phyloP scores from a whole-genome alignment of 2,113 vertebrate species.

The Bettongia penicillata region DNA sequence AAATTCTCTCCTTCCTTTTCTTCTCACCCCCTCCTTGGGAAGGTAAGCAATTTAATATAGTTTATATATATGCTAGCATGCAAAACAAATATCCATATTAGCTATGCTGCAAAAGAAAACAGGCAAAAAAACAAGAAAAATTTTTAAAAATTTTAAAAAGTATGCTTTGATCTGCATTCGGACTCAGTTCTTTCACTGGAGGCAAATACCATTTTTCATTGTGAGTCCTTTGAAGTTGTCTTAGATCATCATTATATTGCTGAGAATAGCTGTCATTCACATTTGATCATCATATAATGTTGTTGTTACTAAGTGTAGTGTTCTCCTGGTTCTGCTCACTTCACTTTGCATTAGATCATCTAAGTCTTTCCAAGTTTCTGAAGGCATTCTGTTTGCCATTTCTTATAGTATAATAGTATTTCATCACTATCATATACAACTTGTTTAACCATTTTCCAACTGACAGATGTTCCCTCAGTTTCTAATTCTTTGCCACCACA shows the following conservation, averaged over 20 bases:
- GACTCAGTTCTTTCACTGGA: not conserved
- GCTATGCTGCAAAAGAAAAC: not conserved
- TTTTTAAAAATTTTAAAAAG: too few species aligned
- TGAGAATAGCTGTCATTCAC: not conserved
- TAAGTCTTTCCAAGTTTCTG: not conserved
- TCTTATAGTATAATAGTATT: not conserved
- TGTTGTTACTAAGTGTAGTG: not conserved
- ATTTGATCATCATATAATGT: not conserved
- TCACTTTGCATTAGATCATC: not conserved
- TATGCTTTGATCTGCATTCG: not conserved
- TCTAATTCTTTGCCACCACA: not conserved
- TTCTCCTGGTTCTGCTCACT: not conserved
- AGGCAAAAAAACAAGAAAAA: not conserved
- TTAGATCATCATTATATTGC: not conserved
- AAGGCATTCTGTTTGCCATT: not conserved
- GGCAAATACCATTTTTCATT: not conserved
- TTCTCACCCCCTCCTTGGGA: not conserved
- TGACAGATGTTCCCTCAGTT: not conserved
- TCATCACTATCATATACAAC: not conserved
- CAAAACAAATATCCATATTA: not conserved
- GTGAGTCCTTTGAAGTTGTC: too few species aligned
- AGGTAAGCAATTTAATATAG: not conserved
- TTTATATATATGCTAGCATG: not conserved
- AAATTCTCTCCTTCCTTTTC: not conserved
- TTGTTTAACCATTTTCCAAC: not conserved